Percentiles rank a stretch among this genome's conserved stretches.
These are phyloP conservation scores for Lissonota sp. DNA, from an alignment of 2,888 invertebrate genomes.

Conservation along the genomic window DNA sequence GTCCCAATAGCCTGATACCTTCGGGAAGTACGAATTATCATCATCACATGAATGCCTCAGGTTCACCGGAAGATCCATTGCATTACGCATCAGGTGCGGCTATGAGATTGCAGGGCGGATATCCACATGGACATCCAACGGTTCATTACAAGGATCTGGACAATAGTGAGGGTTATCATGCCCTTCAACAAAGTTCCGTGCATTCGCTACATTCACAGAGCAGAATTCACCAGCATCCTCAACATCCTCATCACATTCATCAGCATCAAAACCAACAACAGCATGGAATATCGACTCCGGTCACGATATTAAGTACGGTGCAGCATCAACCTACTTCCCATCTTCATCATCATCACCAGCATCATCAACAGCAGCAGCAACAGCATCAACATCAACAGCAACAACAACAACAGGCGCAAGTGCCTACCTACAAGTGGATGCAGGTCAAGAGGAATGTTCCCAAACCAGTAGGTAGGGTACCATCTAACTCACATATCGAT, in stretches of 20 bases:
- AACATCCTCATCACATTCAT: conserved; percentile 79
- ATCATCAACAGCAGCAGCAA: conserved; percentile 72
- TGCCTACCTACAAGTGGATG: conserved; percentile 99
- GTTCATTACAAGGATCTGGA: conserved; percentile 87
- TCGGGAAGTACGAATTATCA: conserved; percentile 73
- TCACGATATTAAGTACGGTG: conserved; percentile 66
- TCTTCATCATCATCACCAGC: conserved; percentile 78
- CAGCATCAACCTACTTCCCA: conserved; percentile 80
- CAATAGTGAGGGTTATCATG: conserved; percentile 82
- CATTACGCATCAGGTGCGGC: conserved; percentile 61
- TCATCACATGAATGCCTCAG: conserved; percentile 59
- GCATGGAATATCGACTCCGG: conserved; percentile 74
- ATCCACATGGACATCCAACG: conserved; percentile 76
- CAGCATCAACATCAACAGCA: conserved; percentile 81
- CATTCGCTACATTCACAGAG: conserved; percentile 71
- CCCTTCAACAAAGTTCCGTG: conserved; percentile 74
- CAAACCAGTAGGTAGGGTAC: conserved; percentile 93
- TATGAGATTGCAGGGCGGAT: conserved; percentile 82
- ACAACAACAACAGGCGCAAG: conserved; percentile 86
- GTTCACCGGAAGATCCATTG: conserved; percentile 71
- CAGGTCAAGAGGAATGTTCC: conserved; percentile 98
- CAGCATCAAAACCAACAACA: conserved; percentile 81
- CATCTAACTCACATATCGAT: conserved; percentile 38
- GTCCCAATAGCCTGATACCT: conserved; percentile 39
- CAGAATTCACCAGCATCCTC: conserved; percentile 65